Evolutionary conservation across 2,888 invertebrate genomes (phyloP), one percentile per base, ranked within the genome.

Genomic region (Noctuana brunneofusca): DNA sequence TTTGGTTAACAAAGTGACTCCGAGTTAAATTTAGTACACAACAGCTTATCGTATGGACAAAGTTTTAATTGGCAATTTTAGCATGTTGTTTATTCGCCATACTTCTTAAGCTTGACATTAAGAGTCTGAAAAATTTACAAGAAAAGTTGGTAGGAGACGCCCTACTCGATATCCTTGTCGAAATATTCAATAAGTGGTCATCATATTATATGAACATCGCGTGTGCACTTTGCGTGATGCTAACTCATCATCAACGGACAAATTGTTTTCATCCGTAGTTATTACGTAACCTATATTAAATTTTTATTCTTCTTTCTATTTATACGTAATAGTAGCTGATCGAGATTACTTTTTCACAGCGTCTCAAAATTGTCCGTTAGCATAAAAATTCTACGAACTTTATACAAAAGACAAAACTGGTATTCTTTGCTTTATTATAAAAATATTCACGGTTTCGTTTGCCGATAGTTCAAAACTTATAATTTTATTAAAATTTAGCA

Each of bases 241-340:
- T 63, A 57, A 70, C 66, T 67, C 69, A 72, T 75, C 75, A 75
- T 75, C 72, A 74, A 72, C 75, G 74, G 66, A 75, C 76, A 79
- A 81, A 82, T 81, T 70, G 75, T 74, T 72, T 69, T 66, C 75
- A 78, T 80, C 80, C 79, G 76, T 18, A 60, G 20, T 22, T 46
- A 35, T 46, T 60, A 59, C 27, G 60, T 60, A 54, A 60, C 27
- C 43, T 14, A 20, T 46, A 50, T 27, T 50, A n/a, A 50, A 24
- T n/a, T 50, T 52, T 52, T 32, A 18, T 56, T 27, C 43, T 56
- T 18, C 18, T 46, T 46, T 56, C 43, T 27, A 16, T 27, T 14
- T 12, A 41, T 14, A 16, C 8, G 16, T 41, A 41, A 41, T 41
- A 41, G 2, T 41, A 41, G 2, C 8, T 16, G 8, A 38, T 38